Percentiles rank a stretch among this genome's conserved stretches.
Evolutionary conservation across 2,113 vertebrate genomes (phyloP).

Genomic region (Sprattus sprattus): DNA sequence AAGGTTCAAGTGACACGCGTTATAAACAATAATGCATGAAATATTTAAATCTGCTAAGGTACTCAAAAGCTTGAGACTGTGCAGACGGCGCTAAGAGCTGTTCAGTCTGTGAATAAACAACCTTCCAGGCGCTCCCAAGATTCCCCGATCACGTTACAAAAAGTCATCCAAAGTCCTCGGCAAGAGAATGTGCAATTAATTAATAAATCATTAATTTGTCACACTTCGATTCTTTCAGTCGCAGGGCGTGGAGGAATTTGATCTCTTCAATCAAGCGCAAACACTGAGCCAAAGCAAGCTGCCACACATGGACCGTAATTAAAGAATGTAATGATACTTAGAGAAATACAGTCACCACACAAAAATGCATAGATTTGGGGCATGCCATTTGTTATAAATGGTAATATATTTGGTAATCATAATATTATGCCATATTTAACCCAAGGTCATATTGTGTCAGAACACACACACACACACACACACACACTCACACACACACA

Average conservation of each 20-base stretch:
- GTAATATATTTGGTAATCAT: not conserved
- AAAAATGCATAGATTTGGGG: conserved; percentile 12
- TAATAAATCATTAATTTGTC: conserved; percentile 55
- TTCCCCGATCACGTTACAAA: conserved; percentile 38
- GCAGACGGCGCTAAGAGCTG: not conserved
- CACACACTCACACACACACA: not conserved
- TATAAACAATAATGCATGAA: not conserved
- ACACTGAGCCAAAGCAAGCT: conserved; percentile 43
- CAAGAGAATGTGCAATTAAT: conserved; percentile 53
- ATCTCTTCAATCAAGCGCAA: conserved; percentile 51
- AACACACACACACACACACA: not conserved
- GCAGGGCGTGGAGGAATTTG: conserved; percentile 47
- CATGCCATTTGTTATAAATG: not conserved
- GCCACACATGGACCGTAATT: conserved; percentile 44
- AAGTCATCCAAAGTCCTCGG: conserved; percentile 51
- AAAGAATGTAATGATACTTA: conserved; percentile 25
- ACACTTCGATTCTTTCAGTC: conserved; percentile 50
- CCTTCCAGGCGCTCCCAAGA: not conserved
- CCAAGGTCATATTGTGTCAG: not conserved
- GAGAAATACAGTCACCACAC: not conserved
- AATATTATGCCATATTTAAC: not conserved
- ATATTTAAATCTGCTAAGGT: not conserved
- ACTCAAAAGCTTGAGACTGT: not conserved
- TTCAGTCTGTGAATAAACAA: not conserved
- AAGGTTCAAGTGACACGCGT: not conserved